A percentile compares a stretch with the other conserved stretches of the same genome.
phyloP scores from a whole-genome alignment of 1,140 invertebrate species.

The Lordiphosa clarofinis region DNA sequence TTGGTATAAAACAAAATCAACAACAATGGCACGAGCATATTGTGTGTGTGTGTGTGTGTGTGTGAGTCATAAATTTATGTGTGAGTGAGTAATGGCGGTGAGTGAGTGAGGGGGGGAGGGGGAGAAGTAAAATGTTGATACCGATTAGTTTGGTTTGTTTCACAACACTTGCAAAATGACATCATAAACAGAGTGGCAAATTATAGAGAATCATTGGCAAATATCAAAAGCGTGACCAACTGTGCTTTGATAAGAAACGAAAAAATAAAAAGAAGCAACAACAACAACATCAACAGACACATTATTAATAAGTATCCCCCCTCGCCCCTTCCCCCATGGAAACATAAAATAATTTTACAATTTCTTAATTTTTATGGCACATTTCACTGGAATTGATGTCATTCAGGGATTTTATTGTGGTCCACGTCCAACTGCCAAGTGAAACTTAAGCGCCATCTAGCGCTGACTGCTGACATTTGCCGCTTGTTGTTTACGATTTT shows the following conservation, averaged over 20 bases:
- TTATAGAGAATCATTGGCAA: conserved; percentile 63
- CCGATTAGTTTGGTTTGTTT: conserved; percentile 67
- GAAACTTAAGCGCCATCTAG: conserved; percentile 71
- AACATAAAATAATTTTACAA: conserved; percentile 74
- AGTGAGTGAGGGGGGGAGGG: conserved; percentile 24
- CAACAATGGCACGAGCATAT: conserved; percentile 50
- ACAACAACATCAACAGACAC: conserved; percentile 15
- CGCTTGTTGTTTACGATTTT: conserved; percentile 72
- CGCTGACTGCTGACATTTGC: conserved; percentile 15
- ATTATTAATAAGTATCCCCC: conserved; percentile 10
- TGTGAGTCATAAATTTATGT: conserved; percentile 49
- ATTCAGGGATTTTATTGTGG: conserved; percentile 49
- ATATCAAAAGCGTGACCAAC: conserved; percentile 65
- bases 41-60: too few relatives aligned
- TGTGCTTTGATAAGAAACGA: conserved; percentile 61
- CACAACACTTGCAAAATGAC: conserved; percentile 70
- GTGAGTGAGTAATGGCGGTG: conserved; percentile 34
- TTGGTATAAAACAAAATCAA: conserved; percentile 76
- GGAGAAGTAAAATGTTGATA: conserved; percentile 57
- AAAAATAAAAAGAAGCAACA: conserved; percentile 13
- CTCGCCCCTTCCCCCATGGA: conserved; percentile 22
- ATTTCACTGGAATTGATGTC: conserved; percentile 60
- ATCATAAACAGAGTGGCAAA: conserved; percentile 64
- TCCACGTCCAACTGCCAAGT: conserved; percentile 35
- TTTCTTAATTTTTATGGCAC: conserved; percentile 73